Base-by-base conservation (phyloP, 2,113 vertebrate genomes). In the Chloropsis hardwickii region DNA sequence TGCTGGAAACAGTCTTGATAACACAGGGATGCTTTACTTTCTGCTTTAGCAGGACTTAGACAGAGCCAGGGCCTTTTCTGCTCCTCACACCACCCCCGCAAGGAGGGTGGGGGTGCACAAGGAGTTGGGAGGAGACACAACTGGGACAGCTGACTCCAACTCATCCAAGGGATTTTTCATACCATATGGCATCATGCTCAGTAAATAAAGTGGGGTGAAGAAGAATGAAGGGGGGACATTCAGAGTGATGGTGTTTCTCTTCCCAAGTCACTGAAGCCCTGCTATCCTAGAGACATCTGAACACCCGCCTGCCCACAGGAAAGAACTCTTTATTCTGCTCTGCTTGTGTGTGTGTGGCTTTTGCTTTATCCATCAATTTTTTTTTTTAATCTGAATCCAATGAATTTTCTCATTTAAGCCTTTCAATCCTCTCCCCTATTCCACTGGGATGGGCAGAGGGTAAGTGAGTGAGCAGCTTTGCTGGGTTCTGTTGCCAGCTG, bases 171-270 rank as follows among this genome's bases (percentile, higher is more conserved):
- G 23, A 37, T 74, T 61, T 86, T 86, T 20, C 40, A 39, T 14
- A 28, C 10, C 11, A 12, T 29, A 50, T 22, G 40, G 15, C 11
- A 61, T 19, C 24, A 25, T 37, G 23, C 19, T 69, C 31, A n/a
- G n/a, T 10, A 15, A 18, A n/a, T 19, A 69, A 22, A 44, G 6
- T 13, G 17, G 6, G 11, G 13, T 48, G 54, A 80, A 42, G 39
- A 60, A 37, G 47, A 54, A 67, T 0, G 2, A 67, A 60, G 11
- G 0, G 6, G 3, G 16, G 7, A 21, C 9, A 10, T 86, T 67
- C 11, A 54, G 27, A 29, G 22, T 44, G 54, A 15, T n/a, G 23
- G 11, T 67, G 13, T 33, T 74, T 61, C 19, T 56, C 54, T 67
- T 74, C 11, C 22, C 19, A 48, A 24, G 40, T 44, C 33, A 48